phyloP scores from a whole-genome alignment of 2,888 invertebrate genomes.

The Incurvaria masculella region DNA sequence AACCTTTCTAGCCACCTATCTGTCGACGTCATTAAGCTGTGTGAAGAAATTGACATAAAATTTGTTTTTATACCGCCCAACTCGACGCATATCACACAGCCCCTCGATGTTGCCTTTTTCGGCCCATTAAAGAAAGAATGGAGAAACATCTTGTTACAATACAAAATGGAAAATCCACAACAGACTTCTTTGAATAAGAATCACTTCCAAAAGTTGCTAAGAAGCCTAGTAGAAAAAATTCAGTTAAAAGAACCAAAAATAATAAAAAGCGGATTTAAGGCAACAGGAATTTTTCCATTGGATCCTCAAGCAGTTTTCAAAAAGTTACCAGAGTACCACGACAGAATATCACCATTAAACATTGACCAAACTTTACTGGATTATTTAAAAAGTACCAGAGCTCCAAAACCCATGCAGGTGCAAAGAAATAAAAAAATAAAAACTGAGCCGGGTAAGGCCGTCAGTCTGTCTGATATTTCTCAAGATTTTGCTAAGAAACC shows the following conservation, averaged over 20 bases:
- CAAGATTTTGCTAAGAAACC: too few relatives aligned
- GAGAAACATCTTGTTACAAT: constrained; percentile 16
- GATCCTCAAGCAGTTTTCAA: not conserved
- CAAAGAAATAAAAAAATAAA: too few relatives aligned
- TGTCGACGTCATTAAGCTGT: constrained; percentile 14
- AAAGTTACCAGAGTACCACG: too few relatives aligned
- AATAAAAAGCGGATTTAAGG: constrained; percentile 14
- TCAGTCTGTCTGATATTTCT: too few relatives aligned
- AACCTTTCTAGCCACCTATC: constrained; percentile 18
- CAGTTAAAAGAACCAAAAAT: constrained; percentile 5
- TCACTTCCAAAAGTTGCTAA: constrained; percentile 14
- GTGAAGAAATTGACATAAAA: constrained; percentile 19
- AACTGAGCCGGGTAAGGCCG: too few relatives aligned
- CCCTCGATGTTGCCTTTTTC: constrained; percentile 22
- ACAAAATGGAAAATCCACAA: constrained; percentile 10
- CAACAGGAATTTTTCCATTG: constrained; percentile 11
- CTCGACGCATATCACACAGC: constrained; percentile 19
- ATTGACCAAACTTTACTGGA: too few relatives aligned
- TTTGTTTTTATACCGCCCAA: constrained; percentile 21
- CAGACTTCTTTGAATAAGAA: constrained; percentile 10
- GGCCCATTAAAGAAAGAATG: constrained; percentile 19
- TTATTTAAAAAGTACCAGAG: too few relatives aligned
- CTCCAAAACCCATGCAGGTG: too few relatives aligned
- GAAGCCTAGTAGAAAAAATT: constrained; percentile 8
- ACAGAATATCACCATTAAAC: too few relatives aligned